Base-by-base conservation (phyloP, 2,113 vertebrate species). In the Anhinga rufa region DNA sequence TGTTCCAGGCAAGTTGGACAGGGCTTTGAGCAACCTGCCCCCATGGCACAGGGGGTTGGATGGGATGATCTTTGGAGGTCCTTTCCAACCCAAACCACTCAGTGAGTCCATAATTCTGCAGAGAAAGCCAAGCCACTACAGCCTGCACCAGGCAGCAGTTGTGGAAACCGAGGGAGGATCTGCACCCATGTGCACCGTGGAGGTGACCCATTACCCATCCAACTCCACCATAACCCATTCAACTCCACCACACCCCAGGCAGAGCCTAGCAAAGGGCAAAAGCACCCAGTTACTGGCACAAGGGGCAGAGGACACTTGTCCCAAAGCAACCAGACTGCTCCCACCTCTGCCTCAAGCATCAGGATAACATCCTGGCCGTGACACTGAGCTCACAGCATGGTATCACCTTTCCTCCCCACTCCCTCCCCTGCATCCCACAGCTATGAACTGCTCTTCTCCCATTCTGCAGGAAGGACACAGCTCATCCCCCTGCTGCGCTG, bases 401-500 rank as follows among this genome's bases (percentile, higher is more conserved):
- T n/a, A 40, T 19, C 42, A 19, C 31, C 15, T 42, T 42, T 49
- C 51, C 61, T 76, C 22, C 19, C 71, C 22, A 4, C 28, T 32
- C 20, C 31, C 16, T 38, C 9, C 42, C 25, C 31, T 14, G 40
- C 34, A 11, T 12, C 34, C 40, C 60, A 28, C 60, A 22, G 40
- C 21, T 28, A 85, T 8, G 31, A 76, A 36, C 24, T 42, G 60
- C 32, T 48, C 70, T 34, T 51, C 48, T 52, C 40, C 51, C 40
- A 8, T 28, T 38, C 60, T 34, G 36, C 52, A n/a, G 25, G 24
- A 18, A 58, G 52, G 72, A 76, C 38, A 16, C 69, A 44, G 38
- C 16, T 36, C 7, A 0, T 29, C 6, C 15, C 71, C 24, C 5
- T 1, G 2, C 28, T 1, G 1, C 5, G 4, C 58, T 38, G 32